Percentiles rank a stretch among this genome's conserved stretches.
Conservation (phyloP, 2,797 vertebrate genomes). For the Tamandua tetradactyla region DNA sequence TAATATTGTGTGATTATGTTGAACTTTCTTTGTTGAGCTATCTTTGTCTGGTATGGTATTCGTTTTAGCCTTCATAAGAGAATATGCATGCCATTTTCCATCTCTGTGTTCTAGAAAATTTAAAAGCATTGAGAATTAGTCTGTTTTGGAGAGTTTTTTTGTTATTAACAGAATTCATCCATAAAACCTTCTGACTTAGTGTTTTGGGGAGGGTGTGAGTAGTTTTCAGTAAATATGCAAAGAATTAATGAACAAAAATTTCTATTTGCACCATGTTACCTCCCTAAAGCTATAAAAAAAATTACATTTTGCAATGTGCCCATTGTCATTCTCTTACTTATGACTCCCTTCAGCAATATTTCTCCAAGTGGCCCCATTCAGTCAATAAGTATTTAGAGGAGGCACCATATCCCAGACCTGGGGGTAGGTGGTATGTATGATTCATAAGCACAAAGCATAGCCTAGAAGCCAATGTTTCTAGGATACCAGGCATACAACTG, state of each 20-base stretch:
- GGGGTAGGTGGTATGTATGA: neutral
- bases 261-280: neutral
- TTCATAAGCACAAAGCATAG: neutral
- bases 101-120: neutral
- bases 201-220: neutral
- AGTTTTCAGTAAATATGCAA: constrained; percentile 19
- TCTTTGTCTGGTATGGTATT: neutral
- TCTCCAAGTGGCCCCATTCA: constrained; percentile 3
- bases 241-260: neutral
- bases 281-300: constrained; percentile 30
- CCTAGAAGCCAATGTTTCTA: neutral
- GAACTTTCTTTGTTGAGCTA: neutral
- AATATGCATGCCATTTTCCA: neutral
- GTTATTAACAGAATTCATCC: neutral
- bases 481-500: neutral
- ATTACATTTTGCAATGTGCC: neutral
- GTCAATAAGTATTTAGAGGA: neutral
- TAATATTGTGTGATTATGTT: neutral
- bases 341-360: neutral
- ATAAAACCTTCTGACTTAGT: neutral
- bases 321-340: neutral
- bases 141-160: neutral
- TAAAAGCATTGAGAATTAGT: neutral
- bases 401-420: neutral
- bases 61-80: neutral